Base-by-base conservation (phyloP, 1,140 invertebrate genomes). In the Chionoecetes opilio region DNA sequence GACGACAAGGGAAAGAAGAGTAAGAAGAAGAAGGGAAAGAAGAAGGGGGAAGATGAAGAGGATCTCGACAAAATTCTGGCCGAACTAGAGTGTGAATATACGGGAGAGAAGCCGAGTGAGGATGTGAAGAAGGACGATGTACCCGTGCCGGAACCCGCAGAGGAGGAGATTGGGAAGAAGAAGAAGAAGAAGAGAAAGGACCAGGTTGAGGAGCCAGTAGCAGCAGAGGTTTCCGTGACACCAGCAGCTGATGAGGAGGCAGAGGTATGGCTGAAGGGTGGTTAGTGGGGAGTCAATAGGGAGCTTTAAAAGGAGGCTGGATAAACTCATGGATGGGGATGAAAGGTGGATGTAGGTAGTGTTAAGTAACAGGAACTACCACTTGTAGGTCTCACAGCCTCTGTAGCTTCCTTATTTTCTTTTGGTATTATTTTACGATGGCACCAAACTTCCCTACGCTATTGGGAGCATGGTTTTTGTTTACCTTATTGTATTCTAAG, bases 41-140 rank as follows among this genome's bases (percentile, higher is more conserved):
- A 96, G 96, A 97, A 97, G 41, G 97, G 96, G 91, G 98, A 98
- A 91, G 95, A 96, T n/a, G 98, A 98, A 96, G 98, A 99, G 96
- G 98, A 99, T 97, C 97, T 99, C 95, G 98, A 99, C 96, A 98
- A 98, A 97, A 98, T 98, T 85, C 97, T 99, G 96, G 98, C 98
- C 35, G 96, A 97, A 82, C 92, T 97, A 9, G 96, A 97, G 82
- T 96, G 95, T 29, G 96, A 96, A 88, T 95, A 96, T 93, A 93
- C 82, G 94, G 86, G 86, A 93, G 94, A 96, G 96, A 93, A 94
- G 96, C 85, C 96, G 6, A 75, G 96, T 21, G 96, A 96, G 96
- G 96, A 96, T 93, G 96, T 96, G 96, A 97, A 97, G n/a, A 97
- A 94, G 97, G 97, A 97, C 92, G 97, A 97, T 90, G 97, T 17